phyloP scores from a whole-genome alignment of 2,888 invertebrate species.

The Nasonia oneida region DNA sequence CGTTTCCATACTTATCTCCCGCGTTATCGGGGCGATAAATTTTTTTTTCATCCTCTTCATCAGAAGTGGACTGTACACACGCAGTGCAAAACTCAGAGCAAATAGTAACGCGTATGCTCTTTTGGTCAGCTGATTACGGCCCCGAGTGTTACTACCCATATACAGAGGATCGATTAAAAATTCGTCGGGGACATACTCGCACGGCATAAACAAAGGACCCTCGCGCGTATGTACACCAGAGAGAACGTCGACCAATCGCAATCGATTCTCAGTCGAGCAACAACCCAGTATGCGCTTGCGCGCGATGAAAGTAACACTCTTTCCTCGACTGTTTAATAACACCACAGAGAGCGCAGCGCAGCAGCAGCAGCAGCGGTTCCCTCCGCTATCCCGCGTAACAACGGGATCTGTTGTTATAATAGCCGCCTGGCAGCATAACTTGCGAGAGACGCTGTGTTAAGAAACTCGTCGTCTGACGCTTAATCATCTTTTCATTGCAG shows the following conservation, averaged over 20 bases:
- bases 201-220: constrained; percentile 6
- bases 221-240: not conserved
- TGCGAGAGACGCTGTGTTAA: constrained; percentile 1
- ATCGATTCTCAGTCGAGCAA: not conserved
- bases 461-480: not conserved
- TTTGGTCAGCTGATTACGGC: too few relatives aligned
- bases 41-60: too few relatives aligned
- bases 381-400: not conserved
- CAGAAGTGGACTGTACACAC: too few relatives aligned
- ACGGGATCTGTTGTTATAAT: constrained; percentile 10
- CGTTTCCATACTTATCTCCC: too few relatives aligned
- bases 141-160: too few relatives aligned
- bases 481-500: not conserved
- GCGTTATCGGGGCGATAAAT: too few relatives aligned
- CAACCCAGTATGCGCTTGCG: not conserved
- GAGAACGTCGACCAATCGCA: not conserved
- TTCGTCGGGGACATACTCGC: not conserved
- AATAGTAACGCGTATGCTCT: too few relatives aligned
- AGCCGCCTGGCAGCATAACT: not conserved
- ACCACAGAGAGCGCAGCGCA: not conserved
- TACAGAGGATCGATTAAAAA: too few relatives aligned
- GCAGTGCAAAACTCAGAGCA: too few relatives aligned
- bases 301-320: constrained; percentile 8
- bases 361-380: not conserved
- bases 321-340: constrained; percentile 7